Base-by-base conservation (phyloP, 1,140 invertebrate species). In the Aphaenogaster rudis region DNA sequence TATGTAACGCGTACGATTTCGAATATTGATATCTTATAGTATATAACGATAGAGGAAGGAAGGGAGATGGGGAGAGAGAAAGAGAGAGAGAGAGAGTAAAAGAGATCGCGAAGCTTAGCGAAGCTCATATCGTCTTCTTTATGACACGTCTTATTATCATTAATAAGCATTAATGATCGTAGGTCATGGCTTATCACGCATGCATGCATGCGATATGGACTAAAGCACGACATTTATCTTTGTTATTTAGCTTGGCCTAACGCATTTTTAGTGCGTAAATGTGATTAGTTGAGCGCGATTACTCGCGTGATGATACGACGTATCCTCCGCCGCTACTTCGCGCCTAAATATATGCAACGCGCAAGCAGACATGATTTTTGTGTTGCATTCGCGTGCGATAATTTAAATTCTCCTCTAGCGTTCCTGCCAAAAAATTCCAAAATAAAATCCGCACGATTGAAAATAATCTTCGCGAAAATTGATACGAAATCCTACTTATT, bases 1-100 rank as follows among this genome's bases (percentile, higher is more conserved):
- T 81, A 81, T 71, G 39, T 81, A 81, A 81, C 78, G 64, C 21
- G 28, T 48, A 48, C n/a, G 45, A 50, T 67, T 80, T 52, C 15
- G 8, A 67, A 28, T 39, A 66, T 69, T 69, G 66, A 80, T 9
- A 52, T 39, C 7, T 13, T 39, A 67, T 28, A n/a, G n/a, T 3
- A 15, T 15, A 9, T 48, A 33, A 45, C 21, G 39, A 42, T 17
- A 33, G 17, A 13, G 57, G 11, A 11, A 48, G 1, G n/a, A 13
- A 28, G 15, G 17, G 13, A n/a, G 48, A 72, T 13, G 48, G 9
- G 8, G 42, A n/a, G n/a, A 15, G 33, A 1, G 9, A 48, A 4
- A 39, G 33, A n/a, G 33, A 67, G 0, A 21, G 21, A 42, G 0
- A 48, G 11, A 28, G 5, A 48, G 39, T 11, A 1, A 45, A 39